Conservation (phyloP, 2,113 vertebrate genomes). For the Uria lomvia region DNA sequence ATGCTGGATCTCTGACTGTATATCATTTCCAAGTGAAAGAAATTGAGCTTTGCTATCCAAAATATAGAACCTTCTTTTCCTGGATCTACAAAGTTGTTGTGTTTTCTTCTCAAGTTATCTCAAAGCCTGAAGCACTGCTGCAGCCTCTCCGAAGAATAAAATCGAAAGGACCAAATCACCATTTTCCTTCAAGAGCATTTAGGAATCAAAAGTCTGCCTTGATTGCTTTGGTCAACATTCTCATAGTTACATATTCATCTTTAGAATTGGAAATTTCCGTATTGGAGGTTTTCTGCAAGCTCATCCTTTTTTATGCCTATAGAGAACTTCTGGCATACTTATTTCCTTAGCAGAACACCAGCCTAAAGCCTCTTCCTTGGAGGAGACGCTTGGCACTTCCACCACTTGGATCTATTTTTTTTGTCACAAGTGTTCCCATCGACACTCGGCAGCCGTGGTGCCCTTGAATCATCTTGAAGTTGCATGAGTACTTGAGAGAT, state of each 20-base stretch:
- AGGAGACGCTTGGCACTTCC: not conserved
- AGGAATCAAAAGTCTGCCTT: not conserved
- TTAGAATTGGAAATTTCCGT: not conserved
- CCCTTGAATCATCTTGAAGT: not conserved
- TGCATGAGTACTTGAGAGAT: not conserved
- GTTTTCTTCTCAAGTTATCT: not conserved
- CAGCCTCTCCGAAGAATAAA: accelerated
- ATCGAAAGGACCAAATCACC: not conserved
- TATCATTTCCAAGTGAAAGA: not conserved
- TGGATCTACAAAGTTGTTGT: not conserved
- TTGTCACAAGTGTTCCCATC: not conserved
- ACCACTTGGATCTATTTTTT: not conserved
- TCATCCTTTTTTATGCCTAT: not conserved
- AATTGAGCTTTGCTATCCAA: not conserved
- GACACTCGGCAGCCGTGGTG: not conserved
- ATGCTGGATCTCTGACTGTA: not conserved
- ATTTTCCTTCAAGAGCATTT: not conserved
- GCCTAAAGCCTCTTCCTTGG: not conserved
- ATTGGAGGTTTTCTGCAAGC: not conserved
- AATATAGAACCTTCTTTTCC: not conserved
- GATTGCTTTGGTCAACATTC: too few species aligned
- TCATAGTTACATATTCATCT: not conserved
- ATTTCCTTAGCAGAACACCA: not conserved
- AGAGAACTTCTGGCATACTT: not conserved
- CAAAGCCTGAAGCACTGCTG: not conserved